These are phyloP conservation scores for Piscicola geometra DNA, from an alignment of 2,888 invertebrate species.

Conservation along the genomic window DNA sequence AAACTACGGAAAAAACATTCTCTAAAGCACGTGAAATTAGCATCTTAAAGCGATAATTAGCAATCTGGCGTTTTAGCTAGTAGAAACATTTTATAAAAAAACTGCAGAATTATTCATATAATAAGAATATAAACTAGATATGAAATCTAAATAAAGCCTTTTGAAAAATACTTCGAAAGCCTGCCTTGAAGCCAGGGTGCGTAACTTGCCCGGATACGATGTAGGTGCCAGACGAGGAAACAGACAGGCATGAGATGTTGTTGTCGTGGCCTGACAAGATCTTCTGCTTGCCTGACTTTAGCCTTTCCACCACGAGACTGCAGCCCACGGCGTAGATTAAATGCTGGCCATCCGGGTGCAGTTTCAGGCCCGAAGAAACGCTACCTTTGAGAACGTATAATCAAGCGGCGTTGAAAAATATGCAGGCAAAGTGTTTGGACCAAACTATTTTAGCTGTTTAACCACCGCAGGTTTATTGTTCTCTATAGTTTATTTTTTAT, in stretches of 20 bases:
- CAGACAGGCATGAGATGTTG: conserved; percentile 54
- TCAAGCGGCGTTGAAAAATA: too few species aligned
- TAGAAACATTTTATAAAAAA: too few species aligned
- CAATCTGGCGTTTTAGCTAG: too few species aligned
- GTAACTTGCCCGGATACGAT: conserved; percentile 85
- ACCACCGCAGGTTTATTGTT: too few species aligned
- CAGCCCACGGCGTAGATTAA: conserved; percentile 56
- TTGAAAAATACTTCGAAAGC: conserved; percentile 6
- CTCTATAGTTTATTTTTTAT: too few species aligned
- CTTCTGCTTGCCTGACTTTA: conserved; percentile 49
- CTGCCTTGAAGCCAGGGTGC: conserved; percentile 79
- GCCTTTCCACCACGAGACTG: conserved; percentile 55
- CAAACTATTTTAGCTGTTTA: neutral
- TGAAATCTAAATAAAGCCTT: conserved; percentile 15
- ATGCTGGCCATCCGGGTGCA: conserved; percentile 55
- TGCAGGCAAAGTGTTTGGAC: too few species aligned
- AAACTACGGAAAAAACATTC: too few species aligned
- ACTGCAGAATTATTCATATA: neutral
- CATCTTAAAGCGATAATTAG: neutral
- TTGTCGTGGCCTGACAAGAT: conserved; percentile 56
- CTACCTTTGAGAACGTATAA: too few species aligned
- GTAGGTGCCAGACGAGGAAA: conserved; percentile 69
- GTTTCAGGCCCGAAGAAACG: conserved; percentile 49
- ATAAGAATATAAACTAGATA: conserved; percentile 4
- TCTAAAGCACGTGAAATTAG: too few species aligned